phyloP scores from a whole-genome alignment of 1,140 invertebrate genomes.

The Anoplolepis gracilipes region DNA sequence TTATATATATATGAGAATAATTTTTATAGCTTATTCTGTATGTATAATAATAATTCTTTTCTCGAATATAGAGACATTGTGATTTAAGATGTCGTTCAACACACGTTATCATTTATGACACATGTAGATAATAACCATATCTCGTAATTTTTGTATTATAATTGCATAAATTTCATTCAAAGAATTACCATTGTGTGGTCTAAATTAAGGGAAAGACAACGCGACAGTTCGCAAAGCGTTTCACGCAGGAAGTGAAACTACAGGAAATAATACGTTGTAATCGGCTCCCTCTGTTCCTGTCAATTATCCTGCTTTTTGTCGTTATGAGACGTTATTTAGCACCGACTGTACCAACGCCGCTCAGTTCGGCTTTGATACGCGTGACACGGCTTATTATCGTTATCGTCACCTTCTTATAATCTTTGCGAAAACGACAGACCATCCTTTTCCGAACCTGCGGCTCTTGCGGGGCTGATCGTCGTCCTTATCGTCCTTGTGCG shows the following conservation, averaged over 20 bases:
- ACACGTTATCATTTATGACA: no score
- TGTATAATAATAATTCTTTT: neutral
- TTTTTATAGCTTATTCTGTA: neutral
- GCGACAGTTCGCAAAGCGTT: neutral
- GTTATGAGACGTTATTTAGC: slow-evolving; percentile 47
- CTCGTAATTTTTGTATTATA: neutral
- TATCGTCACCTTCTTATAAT: slow-evolving; percentile 33
- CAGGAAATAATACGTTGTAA: slow-evolving; percentile 37
- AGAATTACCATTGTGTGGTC: neutral
- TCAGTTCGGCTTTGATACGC: slow-evolving; percentile 4
- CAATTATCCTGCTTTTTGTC: slow-evolving; percentile 51
- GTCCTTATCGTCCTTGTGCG: neutral
- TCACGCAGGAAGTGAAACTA: slow-evolving; percentile 21
- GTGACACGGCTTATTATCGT: slow-evolving; percentile 52
- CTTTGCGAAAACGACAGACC: slow-evolving; percentile 16
- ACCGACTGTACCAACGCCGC: neutral
- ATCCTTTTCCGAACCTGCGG: neutral
- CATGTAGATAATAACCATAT: neutral
- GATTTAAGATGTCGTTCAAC: neutral
- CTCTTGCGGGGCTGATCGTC: neutral
- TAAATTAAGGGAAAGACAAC: neutral
- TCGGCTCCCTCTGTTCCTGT: slow-evolving; percentile 3
- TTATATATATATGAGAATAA: neutral
- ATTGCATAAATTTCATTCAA: neutral
- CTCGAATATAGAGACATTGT: no score